Percentiles rank a stretch among this genome's conserved stretches.
These are phyloP conservation scores for Elysia chlorotica DNA, from an alignment of 1,140 invertebrate genomes.

Conservation along the genomic window DNA sequence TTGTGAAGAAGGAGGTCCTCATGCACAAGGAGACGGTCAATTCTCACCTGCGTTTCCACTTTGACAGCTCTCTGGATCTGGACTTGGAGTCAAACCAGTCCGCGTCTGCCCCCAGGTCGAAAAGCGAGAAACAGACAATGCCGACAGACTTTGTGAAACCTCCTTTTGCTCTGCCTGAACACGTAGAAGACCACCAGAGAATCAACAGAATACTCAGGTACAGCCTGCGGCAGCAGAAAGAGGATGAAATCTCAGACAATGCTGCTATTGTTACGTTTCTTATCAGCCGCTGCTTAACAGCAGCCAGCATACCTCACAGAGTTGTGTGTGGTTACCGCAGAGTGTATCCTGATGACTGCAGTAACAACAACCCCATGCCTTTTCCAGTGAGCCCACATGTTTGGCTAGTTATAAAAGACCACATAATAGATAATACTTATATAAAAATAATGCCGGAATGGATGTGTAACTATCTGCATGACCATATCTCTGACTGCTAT, in stretches of 20 bases:
- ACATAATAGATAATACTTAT: constrained; percentile 11
- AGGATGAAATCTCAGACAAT: background rate
- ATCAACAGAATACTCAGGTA: constrained; percentile 3
- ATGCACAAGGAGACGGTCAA: too few relatives aligned
- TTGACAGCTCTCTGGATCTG: too few relatives aligned
- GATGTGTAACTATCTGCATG: background rate
- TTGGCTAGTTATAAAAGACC: constrained; percentile 5
- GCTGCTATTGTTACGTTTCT: constrained; percentile 3
- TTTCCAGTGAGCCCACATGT: constrained; percentile 10
- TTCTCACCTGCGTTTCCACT: too few relatives aligned
- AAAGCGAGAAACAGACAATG: too few relatives aligned
- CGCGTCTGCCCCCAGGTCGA: too few relatives aligned
- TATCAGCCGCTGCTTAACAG: background rate
- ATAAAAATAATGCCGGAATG: background rate
- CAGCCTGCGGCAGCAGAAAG: constrained; percentile 9
- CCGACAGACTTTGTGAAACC: too few relatives aligned
- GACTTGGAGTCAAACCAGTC: too few relatives aligned
- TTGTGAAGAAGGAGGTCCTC: too few relatives aligned
- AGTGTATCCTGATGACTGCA: too few relatives aligned
- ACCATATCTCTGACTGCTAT: constrained; percentile 6
- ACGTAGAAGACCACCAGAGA: background rate
- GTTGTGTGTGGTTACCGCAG: background rate
- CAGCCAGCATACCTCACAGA: background rate
- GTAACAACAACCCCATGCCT: too few relatives aligned
- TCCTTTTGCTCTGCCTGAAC: background rate